Percentiles rank a stretch among this genome's conserved stretches.
phyloP scores from a whole-genome alignment of 2,797 vertebrate species.

The Gallinago nigripennis region DNA sequence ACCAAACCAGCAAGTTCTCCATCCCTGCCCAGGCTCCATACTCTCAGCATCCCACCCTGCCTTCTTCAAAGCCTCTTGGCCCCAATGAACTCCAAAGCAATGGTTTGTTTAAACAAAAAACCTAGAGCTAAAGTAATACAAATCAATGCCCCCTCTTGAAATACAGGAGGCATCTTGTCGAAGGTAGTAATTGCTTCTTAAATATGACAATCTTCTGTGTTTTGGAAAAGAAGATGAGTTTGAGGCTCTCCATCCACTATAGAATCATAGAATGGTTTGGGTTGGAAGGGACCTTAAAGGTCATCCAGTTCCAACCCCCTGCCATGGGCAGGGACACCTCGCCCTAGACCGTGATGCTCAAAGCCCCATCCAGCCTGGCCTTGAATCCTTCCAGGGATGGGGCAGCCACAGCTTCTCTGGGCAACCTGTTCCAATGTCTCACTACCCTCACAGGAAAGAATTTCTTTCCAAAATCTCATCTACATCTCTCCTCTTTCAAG shows the following conservation, averaged over 20 bases:
- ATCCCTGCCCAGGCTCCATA: background rate
- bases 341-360: too few relatives aligned
- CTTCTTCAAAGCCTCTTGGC: background rate
- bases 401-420: too few relatives aligned
- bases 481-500: background rate
- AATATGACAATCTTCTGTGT: background rate
- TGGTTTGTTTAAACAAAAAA: background rate
- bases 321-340: too few relatives aligned
- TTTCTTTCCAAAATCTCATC: too few relatives aligned
- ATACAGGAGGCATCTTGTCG: fast-evolving
- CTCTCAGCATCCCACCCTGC: background rate
- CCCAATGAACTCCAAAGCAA: background rate
- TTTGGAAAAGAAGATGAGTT: background rate
- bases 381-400: too few relatives aligned
- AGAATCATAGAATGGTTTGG: too few relatives aligned
- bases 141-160: background rate
- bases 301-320: too few relatives aligned
- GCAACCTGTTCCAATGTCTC: too few relatives aligned
- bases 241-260: background rate
- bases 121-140: background rate
- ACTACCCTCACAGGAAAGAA: too few relatives aligned
- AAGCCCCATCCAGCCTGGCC: too few relatives aligned
- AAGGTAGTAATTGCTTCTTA: background rate
- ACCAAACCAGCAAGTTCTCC: background rate
- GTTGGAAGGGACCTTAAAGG: too few relatives aligned